Percentiles rank a stretch among this genome's conserved stretches.
phyloP scores from a whole-genome alignment of 2,797 vertebrate genomes.

The Rhyacichthys aspro region DNA sequence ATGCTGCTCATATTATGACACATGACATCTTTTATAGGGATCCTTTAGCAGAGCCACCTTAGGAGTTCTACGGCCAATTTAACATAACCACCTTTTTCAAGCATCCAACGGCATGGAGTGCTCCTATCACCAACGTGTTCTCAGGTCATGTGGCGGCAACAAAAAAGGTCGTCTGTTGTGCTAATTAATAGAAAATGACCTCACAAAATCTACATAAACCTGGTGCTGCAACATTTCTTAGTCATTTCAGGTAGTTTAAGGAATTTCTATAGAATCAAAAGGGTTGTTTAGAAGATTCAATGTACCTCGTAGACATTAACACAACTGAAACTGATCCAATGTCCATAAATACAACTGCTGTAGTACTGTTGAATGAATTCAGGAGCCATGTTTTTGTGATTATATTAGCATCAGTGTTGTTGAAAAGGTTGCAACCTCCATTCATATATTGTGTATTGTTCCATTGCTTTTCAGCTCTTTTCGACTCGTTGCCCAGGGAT shows the following conservation, averaged over 20 bases:
- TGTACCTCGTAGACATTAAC: too few species aligned
- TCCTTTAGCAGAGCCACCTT: conserved; percentile 26
- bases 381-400: too few species aligned
- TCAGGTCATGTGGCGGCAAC: neutral
- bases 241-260: conserved; percentile 8
- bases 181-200: neutral
- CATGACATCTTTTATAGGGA: conserved; percentile 50
- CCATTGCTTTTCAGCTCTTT: neutral
- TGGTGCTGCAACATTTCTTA: neutral
- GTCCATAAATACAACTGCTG: too few species aligned
- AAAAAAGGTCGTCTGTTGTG: neutral
- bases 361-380: too few species aligned
- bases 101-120: neutral
- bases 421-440: conserved; percentile 38
- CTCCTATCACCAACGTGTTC: neutral
- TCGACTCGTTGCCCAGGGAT: conserved; percentile 9
- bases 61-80: conserved; percentile 83
- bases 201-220: neutral
- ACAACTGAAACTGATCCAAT: too few species aligned
- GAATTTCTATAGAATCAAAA: too few species aligned
- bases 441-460: conserved; percentile 5
- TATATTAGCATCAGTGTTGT: conserved; percentile 15
- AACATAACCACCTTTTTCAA: conserved; percentile 54
- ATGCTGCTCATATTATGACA: conserved; percentile 63
- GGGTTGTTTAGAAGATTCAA: too few species aligned